phyloP scores from a whole-genome alignment of 1,140 invertebrate species.

The Cataglyphis hispanica region DNA sequence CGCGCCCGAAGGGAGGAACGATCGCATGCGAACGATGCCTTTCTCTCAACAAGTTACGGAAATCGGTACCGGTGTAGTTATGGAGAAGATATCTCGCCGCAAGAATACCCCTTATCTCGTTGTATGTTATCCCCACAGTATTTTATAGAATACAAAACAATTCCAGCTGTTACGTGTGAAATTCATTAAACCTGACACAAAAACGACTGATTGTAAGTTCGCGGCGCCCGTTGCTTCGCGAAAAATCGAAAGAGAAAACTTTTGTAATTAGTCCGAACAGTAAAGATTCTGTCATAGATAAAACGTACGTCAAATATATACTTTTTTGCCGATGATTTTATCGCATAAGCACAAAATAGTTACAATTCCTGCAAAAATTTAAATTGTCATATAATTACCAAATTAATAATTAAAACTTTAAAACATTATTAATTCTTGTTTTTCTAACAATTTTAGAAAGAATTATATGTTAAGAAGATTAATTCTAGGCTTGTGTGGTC shows the following conservation, averaged over 20 bases:
- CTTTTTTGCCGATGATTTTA: background rate
- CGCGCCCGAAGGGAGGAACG: slow-evolving; percentile 29
- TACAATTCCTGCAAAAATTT: background rate
- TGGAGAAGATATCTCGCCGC: background rate
- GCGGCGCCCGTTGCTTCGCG: background rate
- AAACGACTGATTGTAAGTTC: background rate
- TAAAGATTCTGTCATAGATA: background rate
- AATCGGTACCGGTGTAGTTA: slow-evolving; percentile 70
- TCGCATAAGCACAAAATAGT: background rate
- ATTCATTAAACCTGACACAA: slow-evolving; percentile 31
- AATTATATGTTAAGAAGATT: background rate
- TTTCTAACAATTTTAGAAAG: background rate
- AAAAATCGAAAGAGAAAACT: background rate
- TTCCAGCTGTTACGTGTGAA: slow-evolving; percentile 56
- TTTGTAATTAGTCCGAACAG: slow-evolving; percentile 10
- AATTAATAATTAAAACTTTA: background rate
- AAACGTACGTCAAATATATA: background rate
- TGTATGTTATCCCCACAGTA: background rate
- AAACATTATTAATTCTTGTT: background rate
- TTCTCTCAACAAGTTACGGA: slow-evolving; percentile 78
- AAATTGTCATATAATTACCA: background rate
- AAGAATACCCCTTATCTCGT: background rate
- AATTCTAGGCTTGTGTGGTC: background rate
- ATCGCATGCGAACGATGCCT: slow-evolving; percentile 72
- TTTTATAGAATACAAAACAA: slow-evolving; percentile 66